Evolutionary conservation across 2,113 vertebrate species (phyloP).

Genomic region (Phainopepla nitens): DNA sequence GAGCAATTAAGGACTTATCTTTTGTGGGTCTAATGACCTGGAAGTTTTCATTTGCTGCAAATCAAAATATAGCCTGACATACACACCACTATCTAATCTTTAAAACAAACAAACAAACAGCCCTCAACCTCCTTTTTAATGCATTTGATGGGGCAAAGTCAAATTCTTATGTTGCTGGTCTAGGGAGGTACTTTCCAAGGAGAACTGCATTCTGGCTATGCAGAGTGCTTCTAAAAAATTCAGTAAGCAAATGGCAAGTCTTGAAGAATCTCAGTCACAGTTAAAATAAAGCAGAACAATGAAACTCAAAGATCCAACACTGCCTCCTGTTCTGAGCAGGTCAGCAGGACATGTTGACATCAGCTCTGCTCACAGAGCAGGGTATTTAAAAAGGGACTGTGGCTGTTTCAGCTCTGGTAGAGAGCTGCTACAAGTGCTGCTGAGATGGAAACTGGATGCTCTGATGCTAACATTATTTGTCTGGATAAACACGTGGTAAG

Average conservation of each 20-base stretch:
- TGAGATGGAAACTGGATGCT: not conserved
- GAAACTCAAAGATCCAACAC: not conserved
- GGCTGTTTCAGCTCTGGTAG: not conserved
- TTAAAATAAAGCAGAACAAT: not conserved
- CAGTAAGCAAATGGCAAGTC: not conserved
- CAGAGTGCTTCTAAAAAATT: not conserved
- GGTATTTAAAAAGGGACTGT: not conserved
- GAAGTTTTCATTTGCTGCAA: not conserved
- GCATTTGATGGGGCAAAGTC: not conserved
- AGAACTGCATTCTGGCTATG: not conserved
- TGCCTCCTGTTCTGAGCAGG: not conserved
- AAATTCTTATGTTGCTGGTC: not conserved
- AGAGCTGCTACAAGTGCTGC: not conserved
- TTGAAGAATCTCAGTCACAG: not conserved
- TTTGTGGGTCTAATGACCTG: not conserved
- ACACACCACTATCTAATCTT: not conserved
- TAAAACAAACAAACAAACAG: not conserved
- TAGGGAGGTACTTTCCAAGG: not conserved
- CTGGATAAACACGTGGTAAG: rapidly evolving
- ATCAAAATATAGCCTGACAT: not conserved
- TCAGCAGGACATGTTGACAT: not conserved
- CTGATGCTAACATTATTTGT: not conserved
- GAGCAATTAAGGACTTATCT: not conserved
- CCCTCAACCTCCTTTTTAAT: not conserved
- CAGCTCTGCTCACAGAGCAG: not conserved